These are phyloP conservation scores for Bombus fervidus DNA, from an alignment of 1,140 invertebrate genomes.

Conservation along the genomic window DNA sequence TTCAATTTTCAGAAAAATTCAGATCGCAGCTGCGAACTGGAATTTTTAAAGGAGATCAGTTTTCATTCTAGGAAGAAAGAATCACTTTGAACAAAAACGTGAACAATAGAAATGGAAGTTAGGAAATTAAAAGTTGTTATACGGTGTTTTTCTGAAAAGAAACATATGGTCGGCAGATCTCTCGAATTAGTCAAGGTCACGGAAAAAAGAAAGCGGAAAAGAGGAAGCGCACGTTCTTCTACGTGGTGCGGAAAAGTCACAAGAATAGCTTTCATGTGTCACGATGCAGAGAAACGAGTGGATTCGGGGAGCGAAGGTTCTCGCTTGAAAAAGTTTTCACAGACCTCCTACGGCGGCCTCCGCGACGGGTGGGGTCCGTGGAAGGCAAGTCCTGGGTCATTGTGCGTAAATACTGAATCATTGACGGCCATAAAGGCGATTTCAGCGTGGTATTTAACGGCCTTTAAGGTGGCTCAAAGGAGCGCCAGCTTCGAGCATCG, in stretches of 20 bases:
- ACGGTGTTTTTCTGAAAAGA: not conserved
- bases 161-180: not conserved
- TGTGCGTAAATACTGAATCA: slow-evolving; percentile 79
- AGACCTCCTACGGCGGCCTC: slow-evolving; percentile 70
- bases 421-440: slow-evolving; percentile 59
- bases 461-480: slow-evolving; percentile 64
- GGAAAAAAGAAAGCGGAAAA: slow-evolving; percentile 34
- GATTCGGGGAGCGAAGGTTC: not conserved
- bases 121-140: not conserved
- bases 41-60: not conserved
- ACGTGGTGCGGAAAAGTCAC: not conserved
- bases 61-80: not conserved
- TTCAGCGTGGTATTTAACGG: slow-evolving; percentile 74
- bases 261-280: slow-evolving; percentile 67
- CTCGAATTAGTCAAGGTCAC: slow-evolving; percentile 48
- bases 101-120: not conserved
- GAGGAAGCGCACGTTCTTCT: slow-evolving; percentile 13
- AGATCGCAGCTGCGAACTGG: not conserved
- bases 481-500: slow-evolving; percentile 25
- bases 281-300: slow-evolving; percentile 24
- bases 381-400: slow-evolving; percentile 76
- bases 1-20: not conserved
- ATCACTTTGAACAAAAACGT: not conserved
- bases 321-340: slow-evolving; percentile 36
- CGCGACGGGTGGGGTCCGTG: slow-evolving; percentile 66